phyloP scores from a whole-genome alignment of 2,888 invertebrate species.

The Nemoura dubitans region DNA sequence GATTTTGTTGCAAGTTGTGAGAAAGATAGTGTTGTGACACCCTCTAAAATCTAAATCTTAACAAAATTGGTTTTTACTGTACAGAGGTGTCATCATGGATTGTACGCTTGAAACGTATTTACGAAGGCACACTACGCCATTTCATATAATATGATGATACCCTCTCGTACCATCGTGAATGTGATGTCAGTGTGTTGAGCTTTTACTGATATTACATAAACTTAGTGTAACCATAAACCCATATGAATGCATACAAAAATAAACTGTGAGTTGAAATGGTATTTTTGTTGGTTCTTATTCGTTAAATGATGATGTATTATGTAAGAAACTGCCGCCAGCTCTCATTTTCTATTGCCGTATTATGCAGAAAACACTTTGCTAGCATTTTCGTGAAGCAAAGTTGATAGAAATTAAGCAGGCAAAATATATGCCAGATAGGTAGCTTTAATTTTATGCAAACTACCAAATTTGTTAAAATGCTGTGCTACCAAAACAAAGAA shows the following conservation, averaged over 20 bases:
- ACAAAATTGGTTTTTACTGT: not conserved
- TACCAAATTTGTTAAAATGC: not conserved
- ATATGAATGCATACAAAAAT: not conserved
- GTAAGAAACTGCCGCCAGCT: not conserved
- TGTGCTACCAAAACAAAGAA: no score
- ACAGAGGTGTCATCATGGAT: not conserved
- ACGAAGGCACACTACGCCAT: conserved; percentile 31
- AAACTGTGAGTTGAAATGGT: not conserved
- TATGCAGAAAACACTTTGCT: not conserved
- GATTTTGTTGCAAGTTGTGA: not conserved
- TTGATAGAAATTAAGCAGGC: no score
- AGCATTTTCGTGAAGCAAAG: not conserved
- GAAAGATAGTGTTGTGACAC: no score
- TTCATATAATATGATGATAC: conserved; percentile 42
- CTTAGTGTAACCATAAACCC: no score
- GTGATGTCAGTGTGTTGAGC: no score
- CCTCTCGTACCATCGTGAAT: no score
- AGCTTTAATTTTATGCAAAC: not conserved
- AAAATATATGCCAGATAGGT: no score
- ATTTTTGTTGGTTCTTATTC: not conserved
- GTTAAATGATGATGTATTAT: not conserved
- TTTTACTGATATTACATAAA: no score
- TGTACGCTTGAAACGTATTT: not conserved
- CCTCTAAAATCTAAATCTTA: no score
- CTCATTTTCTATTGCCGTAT: not conserved